Base-by-base conservation (phyloP, 2,888 invertebrate species). In the Podabrus alpinus region DNA sequence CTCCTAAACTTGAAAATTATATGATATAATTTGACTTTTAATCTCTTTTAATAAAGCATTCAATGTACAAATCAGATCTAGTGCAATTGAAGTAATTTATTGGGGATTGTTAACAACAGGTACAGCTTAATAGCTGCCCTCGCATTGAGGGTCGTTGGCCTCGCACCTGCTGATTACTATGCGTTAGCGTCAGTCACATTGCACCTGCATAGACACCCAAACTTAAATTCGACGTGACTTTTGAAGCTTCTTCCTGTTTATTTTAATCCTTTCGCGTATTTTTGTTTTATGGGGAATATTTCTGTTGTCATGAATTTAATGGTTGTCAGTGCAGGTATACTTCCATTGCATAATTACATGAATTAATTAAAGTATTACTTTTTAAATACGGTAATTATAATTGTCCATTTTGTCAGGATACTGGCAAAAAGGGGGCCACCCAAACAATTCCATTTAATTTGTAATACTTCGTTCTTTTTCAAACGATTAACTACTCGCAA, bases 101-200 rank as follows among this genome's bases (percentile, higher is more conserved):
- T 72, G 72, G 69, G 71, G 72, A 75, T 75, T 75, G 72, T 72
- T 59, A 69, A 75, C 72, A 64, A 64, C 62, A 19, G 75, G 70
- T 72, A 70, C 75, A 75, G 72, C 17, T 72, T 75, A 75, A 75
- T 72, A 70, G 75, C 77, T 74, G 74, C 77, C 74, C 77, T 72
- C 74, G 72, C 74, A 74, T 64, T 66, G 16, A 66, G 74, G 82
- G 78, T 82, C 81, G 75, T 79, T 77, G 82, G 80, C 81, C 82
- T 72, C 79, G 79, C 82, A 82, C 82, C 82, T 82, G 82, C 82
- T 81, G 81, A 82, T 81, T 81, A 77, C 79, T 80, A 80, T 81
- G 81, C 82, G 73, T 66, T 77, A 67, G 77, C 79, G 76, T 74
- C 79, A 70, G 72, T 78, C 77, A 71, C 75, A 75, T 77, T 80